These are phyloP conservation scores for Syngnathus acus DNA, from an alignment of 2,797 vertebrate species.

Conservation along the genomic window DNA sequence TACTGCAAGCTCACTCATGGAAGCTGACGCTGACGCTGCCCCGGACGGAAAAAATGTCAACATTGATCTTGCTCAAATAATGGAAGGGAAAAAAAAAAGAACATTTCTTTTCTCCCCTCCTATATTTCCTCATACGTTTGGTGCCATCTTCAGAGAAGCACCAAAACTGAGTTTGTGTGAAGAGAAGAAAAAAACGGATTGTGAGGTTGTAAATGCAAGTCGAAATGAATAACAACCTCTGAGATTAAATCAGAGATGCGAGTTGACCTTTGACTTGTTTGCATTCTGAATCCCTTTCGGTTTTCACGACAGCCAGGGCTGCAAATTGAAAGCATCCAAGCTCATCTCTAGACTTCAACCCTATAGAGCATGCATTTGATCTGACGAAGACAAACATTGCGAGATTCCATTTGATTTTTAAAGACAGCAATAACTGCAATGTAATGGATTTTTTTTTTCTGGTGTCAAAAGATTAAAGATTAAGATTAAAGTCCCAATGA, in stretches of 20 bases:
- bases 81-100: slow-evolving; percentile 1
- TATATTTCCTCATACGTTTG: slow-evolving; percentile 2
- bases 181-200: background rate
- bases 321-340: background rate
- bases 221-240: background rate
- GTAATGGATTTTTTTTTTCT: slow-evolving; percentile 63
- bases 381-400: background rate
- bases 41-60: slow-evolving; percentile 17
- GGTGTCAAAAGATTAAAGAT: no score
- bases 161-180: background rate
- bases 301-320: background rate
- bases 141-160: background rate
- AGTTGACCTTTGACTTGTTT: background rate
- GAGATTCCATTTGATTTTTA: no score
- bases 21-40: slow-evolving; percentile 21
- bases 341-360: no score
- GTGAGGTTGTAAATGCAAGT: background rate
- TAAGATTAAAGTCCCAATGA: no score
- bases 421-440: slow-evolving; percentile 46
- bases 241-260: background rate
- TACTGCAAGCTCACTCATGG: slow-evolving; percentile 13
- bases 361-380: background rate
- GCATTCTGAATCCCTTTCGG: background rate
- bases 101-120: no score
- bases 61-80: slow-evolving; percentile 9